phyloP scores from a whole-genome alignment of 2,113 vertebrate species.

The Otolemur garnettii region DNA sequence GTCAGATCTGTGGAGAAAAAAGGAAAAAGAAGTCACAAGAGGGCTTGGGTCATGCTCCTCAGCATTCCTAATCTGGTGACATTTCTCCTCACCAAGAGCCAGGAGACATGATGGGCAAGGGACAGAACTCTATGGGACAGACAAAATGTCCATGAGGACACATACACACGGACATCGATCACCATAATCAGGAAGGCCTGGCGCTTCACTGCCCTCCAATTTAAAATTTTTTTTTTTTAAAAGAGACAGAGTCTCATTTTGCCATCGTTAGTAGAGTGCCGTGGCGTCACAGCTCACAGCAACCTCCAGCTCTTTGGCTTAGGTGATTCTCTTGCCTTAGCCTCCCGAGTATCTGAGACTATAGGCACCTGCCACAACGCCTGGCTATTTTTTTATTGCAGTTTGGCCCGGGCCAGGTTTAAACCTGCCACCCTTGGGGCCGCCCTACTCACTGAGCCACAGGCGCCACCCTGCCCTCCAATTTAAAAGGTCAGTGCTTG shows the following conservation, averaged over 20 bases:
- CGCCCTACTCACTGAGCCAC: too few species aligned
- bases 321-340: too few species aligned
- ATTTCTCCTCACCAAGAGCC: neutral
- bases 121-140: neutral
- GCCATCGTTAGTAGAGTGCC: too few species aligned
- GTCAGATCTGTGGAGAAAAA: constrained; percentile 92
- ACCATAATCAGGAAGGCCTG: neutral
- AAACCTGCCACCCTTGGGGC: too few species aligned
- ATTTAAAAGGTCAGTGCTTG: neutral
- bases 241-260: too few species aligned
- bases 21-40: neutral
- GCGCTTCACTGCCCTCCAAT: neutral
- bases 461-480: neutral
- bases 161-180: neutral
- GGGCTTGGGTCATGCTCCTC: neutral
- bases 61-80: neutral
- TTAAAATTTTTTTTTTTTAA: neutral
- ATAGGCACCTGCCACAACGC: too few species aligned
- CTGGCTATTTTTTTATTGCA: too few species aligned
- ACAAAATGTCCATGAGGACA: neutral
- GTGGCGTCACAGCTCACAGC: too few species aligned
- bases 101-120: neutral
- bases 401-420: too few species aligned
- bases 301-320: too few species aligned
- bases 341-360: too few species aligned